Evolutionary conservation across 2,797 vertebrate species (phyloP), one percentile per base, ranked within the genome.

Genomic region (Cyclopterus lumpus): DNA sequence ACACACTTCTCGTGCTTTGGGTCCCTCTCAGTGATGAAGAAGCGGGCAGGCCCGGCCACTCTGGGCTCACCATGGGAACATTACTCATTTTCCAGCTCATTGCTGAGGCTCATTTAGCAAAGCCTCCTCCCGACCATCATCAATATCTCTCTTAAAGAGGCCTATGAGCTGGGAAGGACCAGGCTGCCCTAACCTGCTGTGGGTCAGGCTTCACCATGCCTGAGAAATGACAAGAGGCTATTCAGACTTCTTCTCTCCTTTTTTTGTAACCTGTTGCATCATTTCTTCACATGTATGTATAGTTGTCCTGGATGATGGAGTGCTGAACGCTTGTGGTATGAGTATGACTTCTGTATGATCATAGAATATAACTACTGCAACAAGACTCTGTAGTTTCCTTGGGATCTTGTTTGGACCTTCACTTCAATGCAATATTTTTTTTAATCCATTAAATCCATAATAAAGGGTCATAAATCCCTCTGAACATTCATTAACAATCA

Each of bases 21-120:
- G 22, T 63, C 22, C 44, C 62, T 55, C 68, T 73, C 51, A 57
- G 26, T 62, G 60, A 73, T 68, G 67, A 75, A 34, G 71, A 54
- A 48, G 60, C 1, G 1, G 22, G 38, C 64, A 76, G 44, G 44
- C 48, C 86, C 86, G 78, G 74, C 89, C 67, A 80, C 77, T 85
- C 77, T 68, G 70, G 74, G 63, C 80, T 90, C 83, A 77, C 80
- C 62, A 73, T 63, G 81, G 79, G 86, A 91, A 92, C 88, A 93
- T 93, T 87, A 84, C 62, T 93, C 88, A 93, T 93, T 89, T 93
- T 91, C 84, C 89, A 93, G 72, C 84, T 90, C 90, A 90, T 89
- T 90, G 92, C 90, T 86, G 86, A 81, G 86, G 85, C 90, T 94
- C 91, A 93, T 93, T 94, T 91, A 91, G 88, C 85, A 92, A 87